These are phyloP conservation scores for Agelaius phoeniceus DNA, from an alignment of 2,113 vertebrate species.

Conservation along the genomic window DNA sequence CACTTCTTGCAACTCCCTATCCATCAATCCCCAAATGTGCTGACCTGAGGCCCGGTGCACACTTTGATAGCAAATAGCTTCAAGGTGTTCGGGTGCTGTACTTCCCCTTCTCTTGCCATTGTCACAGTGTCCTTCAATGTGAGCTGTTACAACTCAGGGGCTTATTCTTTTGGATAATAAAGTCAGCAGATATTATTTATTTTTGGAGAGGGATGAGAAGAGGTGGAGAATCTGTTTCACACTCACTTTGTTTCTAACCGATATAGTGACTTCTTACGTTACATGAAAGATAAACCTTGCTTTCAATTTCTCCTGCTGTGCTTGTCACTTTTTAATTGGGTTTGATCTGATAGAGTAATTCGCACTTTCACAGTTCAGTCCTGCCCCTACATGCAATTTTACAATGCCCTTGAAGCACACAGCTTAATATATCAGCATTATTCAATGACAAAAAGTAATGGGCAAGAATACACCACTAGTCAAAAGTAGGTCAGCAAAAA, in stretches of 20 bases:
- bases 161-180: background rate
- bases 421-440: constrained; percentile 60
- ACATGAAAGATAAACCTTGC: constrained; percentile 58
- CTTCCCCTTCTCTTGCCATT: background rate
- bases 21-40: background rate
- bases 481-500: constrained; percentile 61
- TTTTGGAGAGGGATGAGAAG: background rate
- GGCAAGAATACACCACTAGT: constrained; percentile 5
- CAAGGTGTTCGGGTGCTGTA: background rate
- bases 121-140: background rate
- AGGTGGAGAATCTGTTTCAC: constrained; percentile 29
- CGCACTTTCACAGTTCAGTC: constrained; percentile 54
- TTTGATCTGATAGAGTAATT: constrained; percentile 67
- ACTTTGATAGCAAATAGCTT: background rate
- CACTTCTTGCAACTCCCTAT: background rate
- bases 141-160: background rate
- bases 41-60: background rate
- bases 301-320: constrained; percentile 65
- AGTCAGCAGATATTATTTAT: constrained; percentile 4
- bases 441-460: constrained; percentile 63
- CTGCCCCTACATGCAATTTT: constrained; percentile 58
- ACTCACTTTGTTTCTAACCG: constrained; percentile 54
- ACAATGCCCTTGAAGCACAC: constrained; percentile 60
- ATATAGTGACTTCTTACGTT: constrained; percentile 40
- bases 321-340: constrained; percentile 70